Evolutionary conservation across 1,140 invertebrate genomes (phyloP), one percentile per base, ranked within the genome.

Genomic region (Saccostrea cuccullata): DNA sequence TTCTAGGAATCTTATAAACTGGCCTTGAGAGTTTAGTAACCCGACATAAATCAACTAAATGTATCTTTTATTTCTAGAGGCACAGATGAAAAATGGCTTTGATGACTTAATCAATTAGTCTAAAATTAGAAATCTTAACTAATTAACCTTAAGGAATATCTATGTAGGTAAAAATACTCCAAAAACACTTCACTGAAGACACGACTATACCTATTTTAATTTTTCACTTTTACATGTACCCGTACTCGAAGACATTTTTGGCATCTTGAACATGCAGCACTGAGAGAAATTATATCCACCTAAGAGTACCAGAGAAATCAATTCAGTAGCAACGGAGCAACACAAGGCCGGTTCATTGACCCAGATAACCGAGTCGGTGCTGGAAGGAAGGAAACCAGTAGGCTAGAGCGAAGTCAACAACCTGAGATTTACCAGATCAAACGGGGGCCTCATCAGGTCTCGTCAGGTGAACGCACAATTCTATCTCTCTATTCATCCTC

Each of bases 331-430:
- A 15, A 77, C 70, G 15, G 23, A 30, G 60, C 60, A 67, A 67
- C 60, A n/a, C 60, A 30, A 64, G 70, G 70, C 70, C 30, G 70
- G 70, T 77, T 77, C 70, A 77, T 3, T 77, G 70, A 77, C 70
- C 70, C 70, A 77, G 70, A 77, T 77, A 77, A 26, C 15, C 11
- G 5, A 64, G 58, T 64, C 8, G 58, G 17, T 64, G 58, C 58
- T 17, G 70, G 23, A 11, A 77, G 70, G 70, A 77, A 77, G 70
- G 70, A 77, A 77, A 77, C 70, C 70, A 77, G 70, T 77, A 77
- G 70, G 70, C 70, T 77, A 36, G 12, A 47, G 9, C 4, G 30
- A 77, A 30, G 70, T 77, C 70, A 77, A 77, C 70, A 77, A 77
- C 70, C 70, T 77, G 70, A 36, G 15, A 36, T 26, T 30, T 77